Evolutionary conservation across 2,888 invertebrate species (phyloP), one percentile per base, ranked within the genome.

Genomic region (Saturnia pavonia): DNA sequence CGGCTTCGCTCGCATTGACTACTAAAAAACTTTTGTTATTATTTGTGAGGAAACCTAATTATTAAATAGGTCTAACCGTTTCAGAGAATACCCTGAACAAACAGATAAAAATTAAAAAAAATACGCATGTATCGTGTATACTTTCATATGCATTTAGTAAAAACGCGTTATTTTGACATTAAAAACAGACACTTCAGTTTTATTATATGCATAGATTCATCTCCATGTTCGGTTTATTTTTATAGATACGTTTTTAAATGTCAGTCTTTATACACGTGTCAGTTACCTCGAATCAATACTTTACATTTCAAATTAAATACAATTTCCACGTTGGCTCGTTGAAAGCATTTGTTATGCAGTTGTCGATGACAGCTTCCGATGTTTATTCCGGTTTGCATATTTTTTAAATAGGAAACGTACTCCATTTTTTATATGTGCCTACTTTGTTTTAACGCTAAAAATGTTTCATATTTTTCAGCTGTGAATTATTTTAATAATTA

Each of bases 281-380:
- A n/a, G 65, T 65, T 65, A 40, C 40, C 7, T 40, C 40, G 65
- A 65, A 65, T 65, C 65, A 19, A 65, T 65, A 65, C 65, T 65
- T 65, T 65, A 65, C 22, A 40, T 34, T 48, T 65, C 72, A 72
- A 66, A 68, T 43, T 42, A 65, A 68, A 75, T 73, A 45, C 63
- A 63, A 51, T 71, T 69, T 69, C 71, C 51, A 70, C 66, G 66
- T 42, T 69, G 42, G 43, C 68, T 72, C 48, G 70, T 45, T 71
- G 70, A 71, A 69, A 73, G 67, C 71, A 72, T 78, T 76, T 73
- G 72, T 73, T 75, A 71, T 72, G 71, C 67, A 67, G 68, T 71
- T 65, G 71, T 69, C 60, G 42, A 40, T 73, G 70, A 72, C 57
- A 60, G 57, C 73, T 51, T 71, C 48, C 70, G 70, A 74, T 74